Evolutionary conservation across 2,797 vertebrate genomes (phyloP).

Genomic region (Petrocephalus sullivani): DNA sequence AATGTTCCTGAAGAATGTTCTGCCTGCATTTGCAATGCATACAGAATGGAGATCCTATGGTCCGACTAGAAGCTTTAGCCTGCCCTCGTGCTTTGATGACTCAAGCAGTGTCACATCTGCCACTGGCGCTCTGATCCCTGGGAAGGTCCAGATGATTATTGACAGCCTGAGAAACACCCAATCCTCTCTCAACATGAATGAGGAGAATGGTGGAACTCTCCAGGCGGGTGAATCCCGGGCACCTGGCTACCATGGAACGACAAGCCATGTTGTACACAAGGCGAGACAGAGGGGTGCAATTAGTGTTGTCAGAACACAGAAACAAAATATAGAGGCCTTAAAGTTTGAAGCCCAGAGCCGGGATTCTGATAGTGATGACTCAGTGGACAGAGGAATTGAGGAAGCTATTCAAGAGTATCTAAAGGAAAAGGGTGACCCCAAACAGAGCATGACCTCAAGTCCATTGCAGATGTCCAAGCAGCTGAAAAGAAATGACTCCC

Average conservation of each 20-base stretch:
- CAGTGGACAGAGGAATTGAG: conserved; percentile 88
- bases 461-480: conserved; percentile 50
- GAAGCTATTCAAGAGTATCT: conserved; percentile 94
- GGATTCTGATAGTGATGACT: conserved; percentile 86
- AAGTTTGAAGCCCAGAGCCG: conserved; percentile 50
- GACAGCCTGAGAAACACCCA: conserved; percentile 78
- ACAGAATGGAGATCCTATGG: conserved; percentile 85
- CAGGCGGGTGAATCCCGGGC: conserved; percentile 59
- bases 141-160: conserved; percentile 89
- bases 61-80: conserved; percentile 70
- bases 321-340: conserved; percentile 33
- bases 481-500: conserved; percentile 40
- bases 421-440: conserved; percentile 68
- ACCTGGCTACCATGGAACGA: conserved; percentile 46
- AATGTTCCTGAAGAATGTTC: conserved; percentile 95
- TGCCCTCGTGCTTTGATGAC: conserved; percentile 79
- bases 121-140: conserved; percentile 65
- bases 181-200: conserved; percentile 74
- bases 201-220: conserved; percentile 57
- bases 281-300: conserved; percentile 27
- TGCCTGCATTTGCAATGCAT: conserved; percentile 80
- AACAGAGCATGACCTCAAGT: conserved; percentile 49
- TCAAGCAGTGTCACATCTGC: conserved; percentile 64
- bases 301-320: conserved; percentile 27
- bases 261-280: background rate